Evolutionary conservation across 2,113 vertebrate genomes (phyloP), one percentile per base, ranked within the genome.

Genomic region (Bolborhynchus lineola): DNA sequence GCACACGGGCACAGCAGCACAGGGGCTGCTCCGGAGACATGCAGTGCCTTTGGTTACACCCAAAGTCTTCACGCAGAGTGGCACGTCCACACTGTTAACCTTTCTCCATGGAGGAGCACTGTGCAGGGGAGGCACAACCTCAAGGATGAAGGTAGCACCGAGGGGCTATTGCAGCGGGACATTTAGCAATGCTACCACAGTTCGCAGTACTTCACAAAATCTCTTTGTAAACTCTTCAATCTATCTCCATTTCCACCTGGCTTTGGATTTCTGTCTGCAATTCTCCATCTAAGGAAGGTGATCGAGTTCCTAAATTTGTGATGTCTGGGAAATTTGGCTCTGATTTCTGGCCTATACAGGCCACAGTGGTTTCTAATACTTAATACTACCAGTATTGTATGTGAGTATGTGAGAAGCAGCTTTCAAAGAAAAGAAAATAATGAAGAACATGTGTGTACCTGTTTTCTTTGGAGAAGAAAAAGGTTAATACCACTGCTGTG

Each of bases 11-110:
- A 53, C 1, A 7, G 69, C 35, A 5, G 39, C 49, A 5, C 24
- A 0, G 1, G 10, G 35, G 26, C 53, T 42, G 52, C 81, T 41
- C 49, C 4, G 11, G 1, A 14, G 17, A 20, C 15, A 0, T 0
- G 1, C 2, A 26, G 7, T 23, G 39, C 44, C 28, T 60, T 49
- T 17, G 71, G 13, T 37, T 44, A 5, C 60, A 44, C 21, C 25
- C 0, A 1, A 6, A 7, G 4, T 29, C 71, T 47, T 52, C 33
- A 5, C 0, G 4, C 44, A 44, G n/a, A 13, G 13, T 1, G 4
- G 79, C 82, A 93, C 35, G 4, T 94, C 76, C 60, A 4, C 79
- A 39, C 5, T 1, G 0, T 14, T 41, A 19, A 14, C 62, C 23
- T 35, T 69, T 7, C 23, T 46, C 5, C 33, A 4, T 0, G 0